Evolutionary conservation across 2,888 invertebrate species (phyloP), one percentile per base, ranked within the genome.

Genomic region (Dasypogon diadema): DNA sequence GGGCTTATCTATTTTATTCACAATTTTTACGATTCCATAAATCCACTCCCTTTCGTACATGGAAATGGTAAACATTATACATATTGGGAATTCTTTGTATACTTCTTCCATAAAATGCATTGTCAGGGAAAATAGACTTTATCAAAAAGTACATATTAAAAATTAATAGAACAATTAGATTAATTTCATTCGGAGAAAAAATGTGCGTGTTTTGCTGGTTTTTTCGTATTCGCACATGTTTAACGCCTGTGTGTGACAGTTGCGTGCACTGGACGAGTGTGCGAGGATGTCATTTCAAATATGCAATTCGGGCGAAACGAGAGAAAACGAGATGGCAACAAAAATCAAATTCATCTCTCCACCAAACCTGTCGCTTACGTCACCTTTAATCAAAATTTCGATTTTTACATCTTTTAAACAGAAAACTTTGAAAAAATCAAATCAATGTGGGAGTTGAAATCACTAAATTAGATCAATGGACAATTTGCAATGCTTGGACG

Each of bases 331-430:
- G 46, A 46, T 8, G 14, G 22, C 10, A 5, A 46, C 42, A 10
- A 63, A 63, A 63, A 42, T 42, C 65, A 65, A 65, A 65, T 22
- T 46, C 46, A 46, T 42, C 56, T 73, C 73, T 58, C 16, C 55
- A 73, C 48, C 72, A 75, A 75, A 75, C 75, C 55, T 56, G 75
- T 58, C 76, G 75, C 78, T 78, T 78, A 78, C 78, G 78, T 78
- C 78, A 78, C 74, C 78, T 54, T 74, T 46, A 65, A 65, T 65
- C 42, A 65, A 65, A 65, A 46, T 22, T 65, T 65, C 48, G 48
- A 65, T 46, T 65, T 65, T 48, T 48, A 65, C 46, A 48, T 46
- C 14, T 65, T 65, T 65, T 24, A 37, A 65, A 46, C 21, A 63
- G 30, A 63, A 63, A 42, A 10, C 2, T 34, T 37, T 16, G 12